Evolutionary conservation across 2,113 vertebrate species (phyloP).

Genomic region (Xenopus laevis): DNA sequence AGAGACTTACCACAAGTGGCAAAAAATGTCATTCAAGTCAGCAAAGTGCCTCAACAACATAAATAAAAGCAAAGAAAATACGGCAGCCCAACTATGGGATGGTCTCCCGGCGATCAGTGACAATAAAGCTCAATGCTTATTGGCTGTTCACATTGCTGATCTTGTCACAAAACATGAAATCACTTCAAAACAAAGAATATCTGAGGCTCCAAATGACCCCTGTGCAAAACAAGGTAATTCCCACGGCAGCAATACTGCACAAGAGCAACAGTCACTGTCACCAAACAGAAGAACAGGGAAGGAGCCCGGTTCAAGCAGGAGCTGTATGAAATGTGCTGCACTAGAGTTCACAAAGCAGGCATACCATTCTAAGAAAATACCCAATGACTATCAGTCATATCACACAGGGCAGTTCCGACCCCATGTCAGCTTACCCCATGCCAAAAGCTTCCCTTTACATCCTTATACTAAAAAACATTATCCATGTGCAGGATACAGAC

Average conservation of each 20-base stretch:
- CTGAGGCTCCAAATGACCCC: background rate
- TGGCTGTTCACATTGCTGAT: accelerated
- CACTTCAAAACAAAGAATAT: constrained; percentile 11
- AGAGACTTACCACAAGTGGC: background rate
- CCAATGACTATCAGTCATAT: constrained; percentile 56
- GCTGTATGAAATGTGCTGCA: constrained; percentile 62
- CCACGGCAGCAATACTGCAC: constrained; percentile 19
- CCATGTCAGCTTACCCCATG: constrained; percentile 63
- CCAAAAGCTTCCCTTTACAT: constrained; percentile 59
- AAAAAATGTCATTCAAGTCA: constrained; percentile 20
- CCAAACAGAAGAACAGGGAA: constrained; percentile 50
- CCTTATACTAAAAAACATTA: constrained; percentile 64
- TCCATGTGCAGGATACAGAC: constrained; percentile 64
- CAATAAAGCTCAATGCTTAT: accelerated
- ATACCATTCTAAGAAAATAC: constrained; percentile 54
- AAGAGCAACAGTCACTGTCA: background rate
- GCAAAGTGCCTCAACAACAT: constrained; percentile 14
- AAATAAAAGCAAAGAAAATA: constrained; percentile 42
- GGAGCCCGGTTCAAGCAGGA: constrained; percentile 45
- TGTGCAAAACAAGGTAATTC: background rate
- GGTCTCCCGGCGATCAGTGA: background rate
- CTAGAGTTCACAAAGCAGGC: constrained; percentile 55
- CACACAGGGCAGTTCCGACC: constrained; percentile 61
- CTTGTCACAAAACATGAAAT: background rate
- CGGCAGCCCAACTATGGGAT: background rate